A percentile compares a stretch with the other conserved stretches of the same genome.
These are phyloP conservation scores for Nebria ingens DNA, from an alignment of 1,140 invertebrate species.

Conservation along the genomic window DNA sequence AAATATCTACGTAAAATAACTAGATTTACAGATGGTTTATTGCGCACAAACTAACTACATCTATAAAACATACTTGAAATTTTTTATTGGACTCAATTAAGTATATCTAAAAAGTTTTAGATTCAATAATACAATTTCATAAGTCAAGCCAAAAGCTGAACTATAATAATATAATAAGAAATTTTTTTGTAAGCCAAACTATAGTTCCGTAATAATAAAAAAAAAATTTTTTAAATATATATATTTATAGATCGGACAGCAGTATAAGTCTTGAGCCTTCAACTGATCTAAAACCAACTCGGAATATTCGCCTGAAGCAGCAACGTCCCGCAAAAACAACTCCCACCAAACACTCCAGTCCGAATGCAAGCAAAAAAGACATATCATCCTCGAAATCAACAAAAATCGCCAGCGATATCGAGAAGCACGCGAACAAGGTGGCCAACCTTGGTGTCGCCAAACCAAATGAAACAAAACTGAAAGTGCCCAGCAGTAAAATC, in stretches of 20 bases:
- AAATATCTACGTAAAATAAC: too few relatives aligned
- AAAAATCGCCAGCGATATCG: constrained; percentile 27
- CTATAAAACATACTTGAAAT: too few relatives aligned
- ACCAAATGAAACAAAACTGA: constrained; percentile 28
- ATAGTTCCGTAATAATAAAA: too few relatives aligned
- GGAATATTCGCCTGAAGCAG: constrained; percentile 27
- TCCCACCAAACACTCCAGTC: constrained; percentile 20
- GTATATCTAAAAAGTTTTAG: too few relatives aligned
- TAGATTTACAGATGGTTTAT: too few relatives aligned
- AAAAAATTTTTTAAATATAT: not conserved
- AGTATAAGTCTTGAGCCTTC: constrained; percentile 30
- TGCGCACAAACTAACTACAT: too few relatives aligned
- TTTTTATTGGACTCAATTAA: too few relatives aligned
- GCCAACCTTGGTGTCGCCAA: constrained; percentile 26
- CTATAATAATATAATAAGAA: too few relatives aligned
- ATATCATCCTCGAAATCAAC: constrained; percentile 5
- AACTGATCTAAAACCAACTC: constrained; percentile 26
- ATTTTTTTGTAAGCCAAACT: too few relatives aligned
- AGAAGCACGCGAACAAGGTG: constrained; percentile 32
- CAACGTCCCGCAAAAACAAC: constrained; percentile 20
- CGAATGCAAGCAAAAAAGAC: constrained; percentile 27
- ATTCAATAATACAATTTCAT: too few relatives aligned
- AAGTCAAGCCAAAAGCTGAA: too few relatives aligned
- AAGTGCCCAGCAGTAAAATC: constrained; percentile 15
- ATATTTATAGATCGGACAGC: constrained; percentile 25